Evolutionary conservation across 2,797 vertebrate genomes (phyloP), one percentile per base, ranked within the genome.

Genomic region (Gastrophryne carolinensis): DNA sequence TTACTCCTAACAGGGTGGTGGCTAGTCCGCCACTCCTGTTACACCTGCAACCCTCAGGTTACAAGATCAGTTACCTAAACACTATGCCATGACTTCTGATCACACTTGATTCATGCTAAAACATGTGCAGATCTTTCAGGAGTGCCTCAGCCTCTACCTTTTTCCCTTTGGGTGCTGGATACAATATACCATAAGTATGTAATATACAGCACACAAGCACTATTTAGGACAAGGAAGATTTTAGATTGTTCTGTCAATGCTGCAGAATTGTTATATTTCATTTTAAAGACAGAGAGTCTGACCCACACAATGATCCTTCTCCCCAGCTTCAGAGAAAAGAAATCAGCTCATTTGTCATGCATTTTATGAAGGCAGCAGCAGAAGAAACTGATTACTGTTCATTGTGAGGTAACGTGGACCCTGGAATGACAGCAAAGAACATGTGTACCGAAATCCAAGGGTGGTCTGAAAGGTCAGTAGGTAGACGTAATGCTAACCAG

Each of bases 401-500:
- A 37, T 57, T 60, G 54, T 49, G 23, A 60, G 57, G 64, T 19
- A 70, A 27, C 21, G 70, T 11, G 44, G 37, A 56, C 35, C 39
- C 54, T 21, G 13, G 65, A 41, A 64, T 52, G 26, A 41, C 30
- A 64, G 57, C 21, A 41, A 47, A 64, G 57, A 63, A 47, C 74
- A 70, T 70, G 50, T 77, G 66, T 41, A 56, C 4, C 27, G 17
- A 27, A 70, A 76, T 44, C 41, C 66, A 71, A 63, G 74, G 73
- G 74, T 71, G 74, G 66, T 70, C 74, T 53, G 41, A 35, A 47
- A 76, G 66, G 74, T 77, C 74, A 77, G 24, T 70, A 69, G 49
- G 58, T 56, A 76, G 35, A 41, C 41, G 15, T 77, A 77, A 77
- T 71, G 66, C 58, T 56, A 49, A 70, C 69, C 73, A 76, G 65